Evolutionary conservation across 2,888 invertebrate species (phyloP).

Genomic region (Dilophus febrilis): DNA sequence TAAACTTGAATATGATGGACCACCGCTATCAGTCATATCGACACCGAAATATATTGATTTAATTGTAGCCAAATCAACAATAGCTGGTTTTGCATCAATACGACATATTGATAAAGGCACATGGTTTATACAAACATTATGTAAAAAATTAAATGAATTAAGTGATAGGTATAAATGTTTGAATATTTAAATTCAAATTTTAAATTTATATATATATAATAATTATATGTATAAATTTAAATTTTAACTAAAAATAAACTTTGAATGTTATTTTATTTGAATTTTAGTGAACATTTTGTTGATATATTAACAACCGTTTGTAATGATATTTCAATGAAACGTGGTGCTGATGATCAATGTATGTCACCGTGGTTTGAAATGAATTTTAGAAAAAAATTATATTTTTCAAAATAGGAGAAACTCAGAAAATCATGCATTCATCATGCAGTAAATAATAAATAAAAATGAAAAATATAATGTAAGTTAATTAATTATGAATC

Average conservation of each 20-base stretch:
- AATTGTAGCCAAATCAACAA: constrained; percentile 24
- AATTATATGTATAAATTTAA: not conserved
- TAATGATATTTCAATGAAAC: constrained; percentile 15
- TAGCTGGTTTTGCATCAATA: constrained; percentile 22
- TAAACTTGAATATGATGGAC: constrained; percentile 6
- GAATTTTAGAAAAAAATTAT: constrained; percentile 19
- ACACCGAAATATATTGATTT: constrained; percentile 17
- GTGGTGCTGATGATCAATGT: constrained; percentile 16
- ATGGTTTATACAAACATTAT: constrained; percentile 28
- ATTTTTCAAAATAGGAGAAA: constrained; percentile 17
- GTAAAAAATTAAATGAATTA: constrained; percentile 16
- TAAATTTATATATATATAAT: not conserved
- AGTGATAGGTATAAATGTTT: constrained; percentile 16
- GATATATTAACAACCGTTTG: constrained; percentile 21
- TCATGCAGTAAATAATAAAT: no score
- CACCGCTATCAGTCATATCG: not conserved
- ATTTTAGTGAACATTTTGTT: constrained; percentile 19
- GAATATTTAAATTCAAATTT: not conserved
- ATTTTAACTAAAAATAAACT: not conserved
- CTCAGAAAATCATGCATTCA: no score
- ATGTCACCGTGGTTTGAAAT: constrained; percentile 19
- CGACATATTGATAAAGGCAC: constrained; percentile 19
- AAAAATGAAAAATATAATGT: no score
- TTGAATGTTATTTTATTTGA: not conserved
- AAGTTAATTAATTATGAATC: no score